Percentiles rank a stretch among this genome's conserved stretches.
Evolutionary conservation across 2,113 vertebrate species (phyloP).

Genomic region (Bubalus kerabau): DNA sequence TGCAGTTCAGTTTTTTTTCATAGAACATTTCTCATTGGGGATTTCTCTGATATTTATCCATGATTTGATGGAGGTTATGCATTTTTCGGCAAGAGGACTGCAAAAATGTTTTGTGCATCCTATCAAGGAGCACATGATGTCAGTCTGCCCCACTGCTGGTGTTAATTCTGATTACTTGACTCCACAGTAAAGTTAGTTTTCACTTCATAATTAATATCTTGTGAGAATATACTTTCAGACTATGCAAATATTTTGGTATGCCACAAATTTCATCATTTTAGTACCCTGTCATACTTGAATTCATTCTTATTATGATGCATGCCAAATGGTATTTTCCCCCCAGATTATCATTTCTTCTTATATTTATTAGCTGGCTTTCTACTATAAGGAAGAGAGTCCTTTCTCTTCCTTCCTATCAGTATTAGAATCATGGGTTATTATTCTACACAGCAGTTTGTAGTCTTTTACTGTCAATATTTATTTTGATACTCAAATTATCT

Average conservation of each 20-base stretch:
- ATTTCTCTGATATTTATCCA: not conserved
- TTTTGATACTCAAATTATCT: not conserved
- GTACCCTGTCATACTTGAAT: not conserved
- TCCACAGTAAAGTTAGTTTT: not conserved
- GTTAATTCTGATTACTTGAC: not conserved
- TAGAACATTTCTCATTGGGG: not conserved
- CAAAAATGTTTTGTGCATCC: not conserved
- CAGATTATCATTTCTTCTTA: not conserved
- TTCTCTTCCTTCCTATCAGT: not conserved
- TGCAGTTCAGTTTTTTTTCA: not conserved
- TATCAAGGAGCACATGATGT: not conserved
- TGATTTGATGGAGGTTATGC: not conserved
- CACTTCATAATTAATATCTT: not conserved
- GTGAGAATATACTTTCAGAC: not conserved
- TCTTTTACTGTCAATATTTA: not conserved
- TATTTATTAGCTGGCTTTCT: not conserved
- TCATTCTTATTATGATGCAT: not conserved
- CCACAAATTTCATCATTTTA: not conserved
- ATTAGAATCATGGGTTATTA: not conserved
- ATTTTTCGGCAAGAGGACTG: not conserved
- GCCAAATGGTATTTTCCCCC: not conserved
- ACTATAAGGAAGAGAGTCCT: not conserved
- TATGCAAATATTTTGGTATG: not conserved
- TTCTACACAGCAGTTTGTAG: not conserved
- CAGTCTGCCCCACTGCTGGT: not conserved